Percentiles rank a stretch among this genome's conserved stretches.
Conservation (phyloP, 2,888 invertebrate genomes). For the Gerris lacustris region DNA sequence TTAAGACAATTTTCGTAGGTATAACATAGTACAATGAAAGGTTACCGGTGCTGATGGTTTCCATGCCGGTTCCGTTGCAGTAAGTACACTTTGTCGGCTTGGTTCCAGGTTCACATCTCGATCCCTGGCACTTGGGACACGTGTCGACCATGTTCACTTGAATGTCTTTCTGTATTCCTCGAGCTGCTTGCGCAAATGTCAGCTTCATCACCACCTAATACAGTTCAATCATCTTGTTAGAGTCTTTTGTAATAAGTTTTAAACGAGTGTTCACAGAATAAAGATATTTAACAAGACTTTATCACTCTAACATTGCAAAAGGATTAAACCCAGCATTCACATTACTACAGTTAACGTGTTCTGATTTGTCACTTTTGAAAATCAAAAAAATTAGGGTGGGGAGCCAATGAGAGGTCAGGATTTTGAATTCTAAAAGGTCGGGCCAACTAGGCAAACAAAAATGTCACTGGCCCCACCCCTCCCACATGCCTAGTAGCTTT, state of each 20-base stretch:
- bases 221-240: not conserved
- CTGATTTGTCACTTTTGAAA: too few relatives aligned
- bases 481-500: too few relatives aligned
- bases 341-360: too few relatives aligned
- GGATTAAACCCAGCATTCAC: too few relatives aligned
- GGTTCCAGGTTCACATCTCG: slow-evolving; percentile 79
- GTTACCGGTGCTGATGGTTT: slow-evolving; percentile 62
- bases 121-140: slow-evolving; percentile 79
- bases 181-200: slow-evolving; percentile 84
- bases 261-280: not conserved
- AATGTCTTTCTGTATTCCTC: slow-evolving; percentile 89
- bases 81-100: slow-evolving; percentile 76
- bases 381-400: too few relatives aligned
- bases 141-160: slow-evolving; percentile 82
- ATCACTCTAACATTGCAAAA: too few relatives aligned
- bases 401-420: too few relatives aligned
- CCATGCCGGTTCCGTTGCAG: slow-evolving; percentile 95
- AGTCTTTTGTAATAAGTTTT: slow-evolving; percentile 10
- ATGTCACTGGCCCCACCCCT: too few relatives aligned
- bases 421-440: too few relatives aligned
- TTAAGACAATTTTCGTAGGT: too few relatives aligned
- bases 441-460: too few relatives aligned
- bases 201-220: slow-evolving; percentile 69
- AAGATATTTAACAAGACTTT: too few relatives aligned
- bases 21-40: not conserved